Evolutionary conservation across 2,797 vertebrate genomes (phyloP), one percentile per base, ranked within the genome.

Genomic region (Podargus strigoides): DNA sequence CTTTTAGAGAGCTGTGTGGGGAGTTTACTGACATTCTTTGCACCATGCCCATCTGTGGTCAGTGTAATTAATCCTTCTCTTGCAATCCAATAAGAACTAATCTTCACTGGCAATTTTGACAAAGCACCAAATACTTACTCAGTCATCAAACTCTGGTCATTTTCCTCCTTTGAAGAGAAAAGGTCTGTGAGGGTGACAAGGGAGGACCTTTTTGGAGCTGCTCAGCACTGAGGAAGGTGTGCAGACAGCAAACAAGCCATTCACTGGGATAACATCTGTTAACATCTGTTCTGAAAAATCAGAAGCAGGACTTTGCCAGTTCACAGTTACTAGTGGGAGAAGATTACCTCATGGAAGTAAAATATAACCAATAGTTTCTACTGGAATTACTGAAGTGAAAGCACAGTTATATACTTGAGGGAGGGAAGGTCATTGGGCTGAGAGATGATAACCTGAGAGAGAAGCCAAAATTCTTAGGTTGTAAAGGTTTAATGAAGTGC

Each of bases 21-120:
- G 87, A 72, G 27, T 77, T 95, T 83, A 30, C 47, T 0, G 16
- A 79, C 52, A 39, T 59, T 90, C 56, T 73, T 90, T 81, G 58
- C 41, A 89, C 66, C 0, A 2, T 95, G 89, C 91, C 94, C 91
- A 96, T 94, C 87, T 94, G 91, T 95, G 96, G 96, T 96, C 96
- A 96, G 96, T 94, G 91, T 96, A 96, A 97, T 96, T 97, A 97
- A 96, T 91, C 44, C 55, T 94, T 85, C 22, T 37, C 16, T 87
- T 1, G 0, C 76, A 67, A 77, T 81, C 77, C 63, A 50, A 3
- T 60, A 63, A 87, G 59, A 92, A 34, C 56, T 76, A 30, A 83
- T 78, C 37, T 50, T 89, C 85, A 55, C 20, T 34, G 39, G 37
- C 21, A 44, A 6, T 78, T 85, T 78, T 52, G 37, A 49, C 24